Base-by-base conservation (phyloP, 2,797 vertebrate genomes). In the Melanotaenia maccullochi region DNA sequence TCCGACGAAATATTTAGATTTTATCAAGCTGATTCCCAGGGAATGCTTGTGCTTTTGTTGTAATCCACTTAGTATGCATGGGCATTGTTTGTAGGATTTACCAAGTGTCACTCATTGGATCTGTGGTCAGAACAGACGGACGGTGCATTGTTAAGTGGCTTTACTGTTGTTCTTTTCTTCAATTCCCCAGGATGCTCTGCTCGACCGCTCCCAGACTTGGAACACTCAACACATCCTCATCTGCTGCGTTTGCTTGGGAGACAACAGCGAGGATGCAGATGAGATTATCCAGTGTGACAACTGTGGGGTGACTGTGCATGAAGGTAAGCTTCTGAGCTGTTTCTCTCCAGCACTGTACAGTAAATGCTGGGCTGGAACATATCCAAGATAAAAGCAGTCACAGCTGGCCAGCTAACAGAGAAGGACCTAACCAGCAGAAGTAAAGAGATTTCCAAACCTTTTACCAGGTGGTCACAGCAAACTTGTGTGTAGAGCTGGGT, bases 201-300 rank as follows among this genome's bases (percentile, higher is more conserved):
- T 97, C 93, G 98, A 99, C 87, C 96, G 96, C 73, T 93, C 96
- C 84, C 97, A 97, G 84, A 94, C 94, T 75, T 99, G 97, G 97
- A 97, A 95, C 86, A 94, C 97, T 55, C 97, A 99, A 93, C 97
- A 98, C 90, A 98, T 99, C 89, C 94, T 99, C 90, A 99, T 99
- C 92, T 99, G 98, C 94, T 99, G 97, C 28, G 98, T 99, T 86
- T 99, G 98, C 93, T 94, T 99, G 81, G 98, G 98, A 77, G 98
- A 99, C 94, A 99, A 98, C 92, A 99, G 98, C 7, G 98, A 98
- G 90, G 98, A 99, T 64, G 96, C 97, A 30, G 97, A 99, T 86
- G 98, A 99, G 94, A 99, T 99, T 92, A 99, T 99, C 90, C 98
- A 99, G 84, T 99, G 98, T 91, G 98, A 99, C 94, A 99, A 99